Percentiles rank a stretch among this genome's conserved stretches.
Evolutionary conservation across 2,888 invertebrate species (phyloP).

Genomic region (Eutolmus rufibarbis): DNA sequence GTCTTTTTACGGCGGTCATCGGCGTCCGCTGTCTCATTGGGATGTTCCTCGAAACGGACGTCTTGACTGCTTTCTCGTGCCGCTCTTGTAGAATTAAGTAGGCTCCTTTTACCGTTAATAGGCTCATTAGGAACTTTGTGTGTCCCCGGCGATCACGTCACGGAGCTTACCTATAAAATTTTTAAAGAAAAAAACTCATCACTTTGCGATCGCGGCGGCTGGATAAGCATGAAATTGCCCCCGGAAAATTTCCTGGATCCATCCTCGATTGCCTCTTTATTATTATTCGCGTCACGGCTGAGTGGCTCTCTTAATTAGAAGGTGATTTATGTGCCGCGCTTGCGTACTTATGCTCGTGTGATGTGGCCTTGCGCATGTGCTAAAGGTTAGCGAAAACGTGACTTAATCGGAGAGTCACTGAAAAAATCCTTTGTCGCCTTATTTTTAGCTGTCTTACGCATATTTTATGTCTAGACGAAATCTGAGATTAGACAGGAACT

Average conservation of each 20-base stretch:
- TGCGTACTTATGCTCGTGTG: background rate
- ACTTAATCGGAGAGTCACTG: background rate
- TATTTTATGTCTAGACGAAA: background rate
- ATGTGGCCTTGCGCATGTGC: background rate
- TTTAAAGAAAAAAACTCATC: background rate
- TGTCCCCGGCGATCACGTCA: background rate
- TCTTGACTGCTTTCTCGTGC: background rate
- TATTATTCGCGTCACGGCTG: constrained; percentile 10
- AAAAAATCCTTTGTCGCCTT: background rate
- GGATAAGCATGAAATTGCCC: background rate
- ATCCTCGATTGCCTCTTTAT: constrained; percentile 1
- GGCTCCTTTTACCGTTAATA: background rate
- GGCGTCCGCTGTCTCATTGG: background rate
- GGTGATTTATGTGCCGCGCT: background rate
- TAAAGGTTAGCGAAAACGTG: background rate
- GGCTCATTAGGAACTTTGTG: background rate
- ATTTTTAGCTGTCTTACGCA: background rate
- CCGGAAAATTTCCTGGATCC: background rate
- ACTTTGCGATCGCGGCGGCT: background rate
- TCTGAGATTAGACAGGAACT: background rate
- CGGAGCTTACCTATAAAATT: background rate
- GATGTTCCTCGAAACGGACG: background rate
- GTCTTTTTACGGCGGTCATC: background rate
- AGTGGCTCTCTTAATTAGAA: constrained; percentile 26
- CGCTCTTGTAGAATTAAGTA: background rate